These are phyloP conservation scores for Sarcophaga subvicina DNA, from an alignment of 2,888 invertebrate species.

Conservation along the genomic window DNA sequence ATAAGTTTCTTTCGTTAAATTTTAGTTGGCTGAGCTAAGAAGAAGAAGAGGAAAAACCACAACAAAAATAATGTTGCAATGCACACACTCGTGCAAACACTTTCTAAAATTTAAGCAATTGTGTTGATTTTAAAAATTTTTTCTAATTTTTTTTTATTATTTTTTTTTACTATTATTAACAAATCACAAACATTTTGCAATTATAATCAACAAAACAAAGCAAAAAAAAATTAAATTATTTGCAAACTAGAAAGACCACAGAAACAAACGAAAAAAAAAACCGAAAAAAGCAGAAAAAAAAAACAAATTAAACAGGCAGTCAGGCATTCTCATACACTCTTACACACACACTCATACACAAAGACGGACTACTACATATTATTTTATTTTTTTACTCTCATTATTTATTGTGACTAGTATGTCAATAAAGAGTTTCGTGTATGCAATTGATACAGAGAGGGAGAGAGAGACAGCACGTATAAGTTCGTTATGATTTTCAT, in stretches of 20 bases:
- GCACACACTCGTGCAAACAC: slow-evolving; percentile 17
- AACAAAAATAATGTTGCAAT: slow-evolving; percentile 10
- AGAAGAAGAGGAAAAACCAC: no score
- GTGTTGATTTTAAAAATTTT: slow-evolving; percentile 3
- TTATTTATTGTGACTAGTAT: slow-evolving; percentile 24
- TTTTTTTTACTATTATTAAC: slow-evolving; percentile 28
- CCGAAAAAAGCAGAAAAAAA: background rate
- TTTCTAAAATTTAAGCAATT: slow-evolving; percentile 51
- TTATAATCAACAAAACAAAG: slow-evolving; percentile 12
- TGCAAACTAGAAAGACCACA: slow-evolving; percentile 31
- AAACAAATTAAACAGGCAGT: slow-evolving; percentile 17
- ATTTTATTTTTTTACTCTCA: slow-evolving; percentile 18
- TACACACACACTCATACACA: background rate
- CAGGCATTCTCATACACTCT: slow-evolving; percentile 41
- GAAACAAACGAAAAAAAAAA: slow-evolving; percentile 2
- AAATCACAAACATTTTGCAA: slow-evolving; percentile 47
- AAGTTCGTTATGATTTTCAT: background rate
- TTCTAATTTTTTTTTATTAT: background rate
- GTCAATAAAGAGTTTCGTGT: slow-evolving; percentile 36
- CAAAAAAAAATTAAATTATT: slow-evolving; percentile 6
- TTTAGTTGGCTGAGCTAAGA: background rate
- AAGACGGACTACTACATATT: slow-evolving; percentile 8
- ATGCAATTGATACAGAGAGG: background rate
- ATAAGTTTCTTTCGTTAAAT: slow-evolving; percentile 6
- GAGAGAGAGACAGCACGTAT: slow-evolving; percentile 34